A percentile compares a stretch with the other conserved stretches of the same genome.
Conservation (phyloP, 2,888 invertebrate species). For the Hydraecia micacea region DNA sequence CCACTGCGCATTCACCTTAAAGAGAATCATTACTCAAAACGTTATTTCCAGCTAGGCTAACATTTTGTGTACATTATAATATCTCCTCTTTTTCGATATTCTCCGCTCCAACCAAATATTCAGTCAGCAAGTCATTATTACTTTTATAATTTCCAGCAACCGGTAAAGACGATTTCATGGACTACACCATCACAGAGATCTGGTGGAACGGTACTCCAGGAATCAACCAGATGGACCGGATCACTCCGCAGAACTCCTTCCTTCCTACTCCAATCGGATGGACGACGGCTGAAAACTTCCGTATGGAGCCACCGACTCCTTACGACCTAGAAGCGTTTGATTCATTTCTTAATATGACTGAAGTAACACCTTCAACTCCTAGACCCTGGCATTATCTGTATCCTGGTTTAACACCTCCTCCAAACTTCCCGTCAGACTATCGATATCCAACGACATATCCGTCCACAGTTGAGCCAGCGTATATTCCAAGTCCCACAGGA, state of each 20-base stretch:
- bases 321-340: neutral
- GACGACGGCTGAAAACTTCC: too few relatives aligned
- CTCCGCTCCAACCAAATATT: neutral
- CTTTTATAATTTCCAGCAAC: conserved; percentile 9
- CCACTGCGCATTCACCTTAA: too few relatives aligned
- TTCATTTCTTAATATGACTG: too few relatives aligned
- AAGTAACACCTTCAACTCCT: neutral
- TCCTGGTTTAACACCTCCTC: neutral
- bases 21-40: too few relatives aligned
- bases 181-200: conserved; percentile 13
- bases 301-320: neutral
- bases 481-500: neutral
- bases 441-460: neutral
- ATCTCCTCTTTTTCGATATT: neutral
- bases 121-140: neutral
- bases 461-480: fast-evolving
- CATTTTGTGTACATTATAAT: neutral
- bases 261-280: neutral
- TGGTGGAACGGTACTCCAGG: conserved; percentile 17
- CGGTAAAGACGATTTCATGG: neutral
- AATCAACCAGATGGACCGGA: conserved; percentile 5
- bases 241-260: conserved; percentile 5
- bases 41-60: too few relatives aligned
- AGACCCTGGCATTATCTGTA: neutral
- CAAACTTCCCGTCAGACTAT: conserved; percentile 8